Evolutionary conservation across 2,113 vertebrate species (phyloP), one percentile per base, ranked within the genome.

Genomic region (Actenoides lindsayi): DNA sequence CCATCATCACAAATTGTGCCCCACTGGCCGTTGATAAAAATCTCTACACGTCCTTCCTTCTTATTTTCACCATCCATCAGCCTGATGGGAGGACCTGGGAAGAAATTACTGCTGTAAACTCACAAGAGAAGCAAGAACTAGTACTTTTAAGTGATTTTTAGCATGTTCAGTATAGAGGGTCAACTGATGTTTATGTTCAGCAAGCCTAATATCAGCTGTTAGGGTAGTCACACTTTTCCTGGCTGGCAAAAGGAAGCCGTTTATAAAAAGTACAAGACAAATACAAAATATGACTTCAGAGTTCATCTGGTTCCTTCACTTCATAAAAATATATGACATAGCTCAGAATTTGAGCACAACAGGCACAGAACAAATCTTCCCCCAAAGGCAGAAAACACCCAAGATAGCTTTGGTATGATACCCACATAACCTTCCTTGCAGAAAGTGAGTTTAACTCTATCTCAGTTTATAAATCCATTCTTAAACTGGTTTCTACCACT

Each of bases 1-100:
- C 99, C 99, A 23, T 99, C 99, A 88, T 99, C 99, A 95, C 99
- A 99, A 94, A 99, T 98, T 2, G 99, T 99, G 59, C 99, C 99
- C 99, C 99, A 99, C 41, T 98, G 99, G 90, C 99, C 98, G 16
- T 97, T 97, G 97, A 99, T 97, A 95, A 98, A 98, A 93, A 99
- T 98, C 96, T 99, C 99, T 89, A 99, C 99, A 62, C 99, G 98
- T 77, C 99, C 99, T 97, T 99, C 99, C 87, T 98, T 99, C 85
- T 98, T 98, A 95, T 98, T 99, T 94, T 99, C 99, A 76, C 99
- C 99, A 96, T 99, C 99, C 97, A 99, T 98, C 97, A 99, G 98
- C 96, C 99, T 98, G 77, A 99, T 87, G 54, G 98, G 98, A 80
- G 99, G 97, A 98, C 98, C 99, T 99, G 96, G 87, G 67, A 90